Base-by-base conservation (phyloP, 2,797 vertebrate genomes). In the Pseudomugil gertrudae region DNA sequence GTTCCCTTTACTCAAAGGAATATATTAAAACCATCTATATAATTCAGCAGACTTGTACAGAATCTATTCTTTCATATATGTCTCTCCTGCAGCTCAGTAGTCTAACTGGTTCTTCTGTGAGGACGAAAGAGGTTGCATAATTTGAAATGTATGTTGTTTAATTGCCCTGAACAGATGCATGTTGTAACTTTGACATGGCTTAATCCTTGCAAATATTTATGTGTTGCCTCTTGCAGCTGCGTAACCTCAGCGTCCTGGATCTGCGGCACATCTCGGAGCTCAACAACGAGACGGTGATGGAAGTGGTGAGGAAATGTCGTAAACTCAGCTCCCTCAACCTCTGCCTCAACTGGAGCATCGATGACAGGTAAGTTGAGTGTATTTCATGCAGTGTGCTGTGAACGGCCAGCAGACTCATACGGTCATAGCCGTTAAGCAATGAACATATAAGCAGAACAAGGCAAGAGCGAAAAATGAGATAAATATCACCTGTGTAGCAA, bases 291-390 rank as follows among this genome's bases (percentile, higher is more conserved):
- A 98, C 97, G 0, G 97, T 99, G 87, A 98, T 98, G 96, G 97
- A 98, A 91, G 95, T 99, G 91, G 98, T 99, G 84, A 97, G 95
- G 87, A 96, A 95, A 87, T 99, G 96, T 92, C 95, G 91, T 85
- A 96, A 95, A 81, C 95, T 99, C 80, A 96, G 94, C 84, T 98
- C 97, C 48, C 95, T 98, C 83, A 99, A 99, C 93, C 96, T 99
- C 47, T 99, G 97, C 92, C 95, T 99, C 90, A 99, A 99, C 92
- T 98, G 97, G 95, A 98, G 96, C 94, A 99, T 99, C 91, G 96
- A 99, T 74, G 97, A 99, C 95, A 96, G 96, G 98, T 98, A 94
- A 3, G 84, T 65, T 11, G 11, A 24, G 40, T 33, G 43, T 48
- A 10, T 24, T 48, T 23, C 6, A 43, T 3, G 2, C 17, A 35